Base-by-base conservation (phyloP, 1,140 invertebrate species). In the Asobara japonica region DNA sequence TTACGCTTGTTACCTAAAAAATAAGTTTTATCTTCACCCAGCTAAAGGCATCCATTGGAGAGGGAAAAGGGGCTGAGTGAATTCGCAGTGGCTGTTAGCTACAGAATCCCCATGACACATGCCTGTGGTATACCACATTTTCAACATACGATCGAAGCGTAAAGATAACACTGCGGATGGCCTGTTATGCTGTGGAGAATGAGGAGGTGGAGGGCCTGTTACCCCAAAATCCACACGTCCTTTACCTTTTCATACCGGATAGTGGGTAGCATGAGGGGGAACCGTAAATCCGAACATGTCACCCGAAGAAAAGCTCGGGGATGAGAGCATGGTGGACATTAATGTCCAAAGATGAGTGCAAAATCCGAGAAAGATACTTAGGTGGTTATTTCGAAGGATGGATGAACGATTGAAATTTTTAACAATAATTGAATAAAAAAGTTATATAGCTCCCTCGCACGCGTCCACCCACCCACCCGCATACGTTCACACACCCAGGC, bases 91-190 rank as follows among this genome's bases (percentile, higher is more conserved):
- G 70, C 29, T 72, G 70, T 72, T 65, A 41, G 73, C 68, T 71
- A 71, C 62, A 65, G 71, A 75, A 65, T 62, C 65, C 16, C 2
- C n/a, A 66, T 75, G 71, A 72, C 74, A 75, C 74, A 75, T 72
- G 74, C 74, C 74, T 65, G 70, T 48, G 74, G 74, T 70, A 56
- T 27, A 18, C 18, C 22, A 56, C 51, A 25, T 56, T 56, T 67
- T 41, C 38, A 25, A 22, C 13, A 38, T 41, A 13, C 65, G 69
- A 71, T 74, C 69, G 73, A 71, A 71, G 69, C 69, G 69, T 60
- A 71, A 71, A 74, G 69, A 74, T 74, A 74, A 74, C 73, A 71
- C 11, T 36, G 30, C 16, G 25, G 60, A 60, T 31, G n/a, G 30
- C 48, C 5, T 41, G 64, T 27, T 65, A 65, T 22, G 30, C 22